Evolutionary conservation across 2,113 vertebrate genomes (phyloP).

Genomic region (Coptodon bakossiorum): DNA sequence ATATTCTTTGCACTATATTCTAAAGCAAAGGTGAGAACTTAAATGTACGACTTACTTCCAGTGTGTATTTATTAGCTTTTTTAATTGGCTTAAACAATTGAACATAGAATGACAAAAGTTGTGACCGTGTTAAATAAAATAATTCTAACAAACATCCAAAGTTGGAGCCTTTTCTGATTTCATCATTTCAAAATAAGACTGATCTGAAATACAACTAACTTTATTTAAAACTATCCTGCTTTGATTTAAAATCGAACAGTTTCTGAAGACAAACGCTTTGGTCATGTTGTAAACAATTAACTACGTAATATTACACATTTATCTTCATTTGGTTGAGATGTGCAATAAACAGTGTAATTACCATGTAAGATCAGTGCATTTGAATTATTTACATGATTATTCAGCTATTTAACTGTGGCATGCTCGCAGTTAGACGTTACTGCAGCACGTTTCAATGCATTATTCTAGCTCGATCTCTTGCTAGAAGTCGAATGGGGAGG

Average conservation of each 20-base stretch:
- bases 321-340: constrained; percentile 11
- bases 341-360: constrained; percentile 3
- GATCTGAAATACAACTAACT: neutral
- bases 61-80: neutral
- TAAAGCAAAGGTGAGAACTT: neutral
- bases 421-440: neutral
- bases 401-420: neutral
- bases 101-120: neutral
- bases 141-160: neutral
- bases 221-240: neutral
- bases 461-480: neutral
- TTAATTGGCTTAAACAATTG: neutral
- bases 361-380: neutral
- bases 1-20: neutral
- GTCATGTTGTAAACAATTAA: constrained; percentile 32
- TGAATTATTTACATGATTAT: neutral
- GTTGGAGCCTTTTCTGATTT: neutral
- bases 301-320: neutral
- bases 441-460: neutral
- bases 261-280: constrained; percentile 30
- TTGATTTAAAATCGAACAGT: constrained; percentile 19
- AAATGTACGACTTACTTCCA: neutral
- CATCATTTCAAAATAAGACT: neutral
- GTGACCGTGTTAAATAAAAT: neutral
- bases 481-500: neutral